Conservation (phyloP, 2,888 invertebrate genomes). For the Lomographa bimaculata region DNA sequence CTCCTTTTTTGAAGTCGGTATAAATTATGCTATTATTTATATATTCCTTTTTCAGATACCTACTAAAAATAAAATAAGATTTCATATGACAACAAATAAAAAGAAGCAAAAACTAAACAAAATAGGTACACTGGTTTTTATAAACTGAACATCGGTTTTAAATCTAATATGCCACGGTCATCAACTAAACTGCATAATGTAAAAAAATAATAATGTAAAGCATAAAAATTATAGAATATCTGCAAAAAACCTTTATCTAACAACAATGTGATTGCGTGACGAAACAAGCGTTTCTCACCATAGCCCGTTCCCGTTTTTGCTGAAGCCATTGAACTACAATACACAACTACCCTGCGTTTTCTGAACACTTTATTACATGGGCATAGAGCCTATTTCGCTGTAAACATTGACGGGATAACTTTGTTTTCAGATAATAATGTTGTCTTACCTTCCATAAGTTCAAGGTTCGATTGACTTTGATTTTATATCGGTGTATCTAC, state of each 20-base stretch:
- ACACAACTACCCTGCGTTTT: conserved; percentile 12
- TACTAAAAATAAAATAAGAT: too few relatives aligned
- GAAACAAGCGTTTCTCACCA: conserved; percentile 43
- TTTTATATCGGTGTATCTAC: conserved; percentile 34
- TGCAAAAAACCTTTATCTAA: conserved; percentile 25
- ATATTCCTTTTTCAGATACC: too few relatives aligned
- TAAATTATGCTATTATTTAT: too few relatives aligned
- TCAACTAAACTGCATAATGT: conserved; percentile 1
- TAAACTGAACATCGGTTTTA: too few relatives aligned
- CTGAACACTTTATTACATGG: conserved; percentile 6
- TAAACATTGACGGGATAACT: conserved; percentile 5
- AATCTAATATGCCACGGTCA: conserved; percentile 8
- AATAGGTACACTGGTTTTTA: too few relatives aligned
- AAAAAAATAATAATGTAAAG: too few relatives aligned
- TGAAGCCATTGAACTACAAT: conserved; percentile 45
- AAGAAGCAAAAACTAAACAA: too few relatives aligned
- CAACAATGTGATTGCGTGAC: conserved; percentile 46
- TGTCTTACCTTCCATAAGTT: conserved; percentile 45
- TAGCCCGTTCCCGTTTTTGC: conserved; percentile 50
- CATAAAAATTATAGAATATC: conserved; percentile 1
- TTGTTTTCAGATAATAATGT: conserved; percentile 30
- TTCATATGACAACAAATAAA: too few relatives aligned
- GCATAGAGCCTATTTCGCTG: conserved; percentile 20
- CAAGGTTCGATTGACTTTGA: conserved; percentile 50
- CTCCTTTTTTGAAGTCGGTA: too few relatives aligned